Evolutionary conservation across 1,140 invertebrate genomes (phyloP), one percentile per base, ranked within the genome.

Genomic region (Ganaspis sp.): DNA sequence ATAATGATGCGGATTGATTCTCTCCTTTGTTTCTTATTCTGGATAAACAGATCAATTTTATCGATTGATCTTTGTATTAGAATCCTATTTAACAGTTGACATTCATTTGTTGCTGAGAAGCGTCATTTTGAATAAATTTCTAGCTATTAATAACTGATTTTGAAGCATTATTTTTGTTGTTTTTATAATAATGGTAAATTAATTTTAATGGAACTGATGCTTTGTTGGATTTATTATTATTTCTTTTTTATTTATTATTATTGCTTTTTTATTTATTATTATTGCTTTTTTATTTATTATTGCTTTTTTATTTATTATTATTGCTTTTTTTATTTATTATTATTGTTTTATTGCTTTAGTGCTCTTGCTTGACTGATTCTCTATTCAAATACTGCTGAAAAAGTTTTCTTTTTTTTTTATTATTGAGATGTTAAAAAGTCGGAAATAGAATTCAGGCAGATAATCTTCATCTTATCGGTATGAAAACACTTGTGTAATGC

Each of bases 21-120:
- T 64, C 26, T 64, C 12, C 23, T 29, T 64, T 49, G 45, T 49
- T n/a, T 49, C 45, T 17, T 4, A 17, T 49, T 4, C 15, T 17
- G n/a, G 58, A 64, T 64, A 29, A 64, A 64, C 58, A 29, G 58
- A 64, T 64, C 58, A 64, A 64, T 64, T 64, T 64, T 29, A 26
- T 34, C 21, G 58, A 26, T 64, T 64, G 58, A 64, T 64, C 58
- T 34, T 64, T 64, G 58, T 29, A 64, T 64, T 29, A 29, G 12
- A 64, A 64, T 64, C 23, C 6, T 34, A 64, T 64, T 29, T 3
- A 29, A 64, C 9, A 64, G 23, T 64, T 64, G 26, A 64, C 58
- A 64, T 64, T n/a, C 11, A 15, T 64, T n/a, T 64, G 15, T 64
- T 64, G 15, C 21, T 64, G 15, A 29, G 58, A n/a, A 58, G 54